Conservation (phyloP, 2,888 invertebrate species). For the Elegia similella region DNA sequence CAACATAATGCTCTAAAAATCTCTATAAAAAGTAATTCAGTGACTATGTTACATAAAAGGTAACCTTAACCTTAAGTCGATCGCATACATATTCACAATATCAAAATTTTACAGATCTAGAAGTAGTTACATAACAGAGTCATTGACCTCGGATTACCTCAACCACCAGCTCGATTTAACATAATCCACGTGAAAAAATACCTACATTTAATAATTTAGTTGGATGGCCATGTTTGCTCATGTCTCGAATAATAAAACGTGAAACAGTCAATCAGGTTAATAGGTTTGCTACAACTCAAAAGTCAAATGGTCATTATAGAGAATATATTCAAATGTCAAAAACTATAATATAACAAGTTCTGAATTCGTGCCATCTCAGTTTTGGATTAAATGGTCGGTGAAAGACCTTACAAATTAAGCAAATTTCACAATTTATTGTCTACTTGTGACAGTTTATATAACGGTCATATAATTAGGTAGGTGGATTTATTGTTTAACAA, state of each 20-base stretch:
- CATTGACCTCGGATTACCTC: constrained; percentile 24
- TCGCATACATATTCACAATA: constrained; percentile 4
- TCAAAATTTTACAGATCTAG: neutral
- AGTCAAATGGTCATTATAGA: constrained; percentile 23
- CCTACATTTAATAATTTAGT: neutral
- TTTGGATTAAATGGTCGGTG: constrained; percentile 39
- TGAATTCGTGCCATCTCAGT: constrained; percentile 30
- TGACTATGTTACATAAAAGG: neutral
- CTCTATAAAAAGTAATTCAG: too few relatives aligned
- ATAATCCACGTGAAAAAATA: neutral
- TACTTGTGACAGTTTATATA: constrained; percentile 38
- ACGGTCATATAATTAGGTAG: constrained; percentile 30
- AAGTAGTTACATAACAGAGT: constrained; percentile 25
- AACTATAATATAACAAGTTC: constrained; percentile 26
- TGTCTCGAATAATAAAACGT: constrained; percentile 2
- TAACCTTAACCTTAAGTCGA: neutral
- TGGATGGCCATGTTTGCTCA: neutral
- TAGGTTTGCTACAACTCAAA: constrained; percentile 25
- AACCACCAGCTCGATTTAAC: neutral
- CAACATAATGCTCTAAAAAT: too few relatives aligned
- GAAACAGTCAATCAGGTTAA: constrained; percentile 18
- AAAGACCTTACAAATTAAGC: constrained; percentile 56
- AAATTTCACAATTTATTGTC: constrained; percentile 59
- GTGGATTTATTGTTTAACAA: constrained; percentile 9
- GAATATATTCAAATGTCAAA: constrained; percentile 28